These are phyloP conservation scores for Sinosuthora webbiana DNA, from an alignment of 2,113 vertebrate species.

Conservation along the genomic window DNA sequence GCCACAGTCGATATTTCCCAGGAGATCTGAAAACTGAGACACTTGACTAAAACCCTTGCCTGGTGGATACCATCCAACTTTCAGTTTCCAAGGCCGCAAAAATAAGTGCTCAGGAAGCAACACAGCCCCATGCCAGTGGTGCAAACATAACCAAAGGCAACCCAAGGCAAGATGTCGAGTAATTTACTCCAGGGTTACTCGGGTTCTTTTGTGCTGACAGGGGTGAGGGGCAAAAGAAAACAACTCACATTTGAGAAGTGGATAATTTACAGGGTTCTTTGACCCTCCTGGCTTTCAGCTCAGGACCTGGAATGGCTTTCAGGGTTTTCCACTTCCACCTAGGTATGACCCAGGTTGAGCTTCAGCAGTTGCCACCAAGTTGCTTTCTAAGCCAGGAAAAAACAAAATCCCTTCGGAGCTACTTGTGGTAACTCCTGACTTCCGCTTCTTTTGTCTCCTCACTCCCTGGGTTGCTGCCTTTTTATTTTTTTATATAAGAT, in stretches of 20 bases:
- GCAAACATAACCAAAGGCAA: not conserved
- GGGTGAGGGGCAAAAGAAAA: not conserved
- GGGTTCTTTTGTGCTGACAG: accelerated
- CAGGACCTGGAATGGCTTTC: not conserved
- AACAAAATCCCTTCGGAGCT: not conserved
- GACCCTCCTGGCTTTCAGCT: not conserved
- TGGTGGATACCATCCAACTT: not conserved
- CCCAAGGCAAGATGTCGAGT: not conserved
- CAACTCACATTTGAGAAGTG: not conserved
- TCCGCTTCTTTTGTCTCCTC: not conserved
- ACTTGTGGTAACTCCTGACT: not conserved
- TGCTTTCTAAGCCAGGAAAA: not conserved
- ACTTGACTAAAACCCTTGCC: not conserved
- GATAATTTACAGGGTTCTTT: not conserved
- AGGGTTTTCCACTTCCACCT: not conserved
- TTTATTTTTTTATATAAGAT: not conserved
- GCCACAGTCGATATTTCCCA: not conserved
- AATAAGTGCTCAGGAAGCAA: not conserved
- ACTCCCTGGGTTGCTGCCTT: not conserved
- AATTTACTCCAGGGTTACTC: not conserved
- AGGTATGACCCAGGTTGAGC: not conserved
- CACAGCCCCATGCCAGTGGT: not conserved
- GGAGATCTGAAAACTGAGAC: not conserved
- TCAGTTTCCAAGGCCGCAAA: not conserved
- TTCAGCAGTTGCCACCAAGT: not conserved